phyloP scores from a whole-genome alignment of 1,140 invertebrate genomes.

The Drosophila lacteicornis region DNA sequence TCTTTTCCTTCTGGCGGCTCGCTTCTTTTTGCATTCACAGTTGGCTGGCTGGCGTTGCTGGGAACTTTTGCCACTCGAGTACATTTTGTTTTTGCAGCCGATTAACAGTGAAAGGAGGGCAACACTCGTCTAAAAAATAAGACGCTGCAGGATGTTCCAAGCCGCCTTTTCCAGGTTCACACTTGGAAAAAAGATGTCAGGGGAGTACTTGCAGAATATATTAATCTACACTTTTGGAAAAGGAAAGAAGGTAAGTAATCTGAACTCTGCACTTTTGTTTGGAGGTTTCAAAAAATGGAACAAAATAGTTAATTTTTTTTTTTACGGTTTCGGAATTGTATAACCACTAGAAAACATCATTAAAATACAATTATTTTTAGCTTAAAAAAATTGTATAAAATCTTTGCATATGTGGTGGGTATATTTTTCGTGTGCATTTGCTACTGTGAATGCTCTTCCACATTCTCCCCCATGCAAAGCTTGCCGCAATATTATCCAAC shows the following conservation, averaged over 20 bases:
- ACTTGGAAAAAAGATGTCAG: background rate
- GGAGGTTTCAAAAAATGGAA: too few species aligned
- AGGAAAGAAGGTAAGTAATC: too few species aligned
- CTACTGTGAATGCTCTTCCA: background rate
- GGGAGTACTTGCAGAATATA: background rate
- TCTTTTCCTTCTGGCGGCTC: background rate
- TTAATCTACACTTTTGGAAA: background rate
- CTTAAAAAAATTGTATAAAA: background rate
- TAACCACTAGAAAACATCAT: too few species aligned
- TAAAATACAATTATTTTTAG: too few species aligned
- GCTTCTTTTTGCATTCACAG: slow-evolving; percentile 64
- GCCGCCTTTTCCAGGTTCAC: background rate
- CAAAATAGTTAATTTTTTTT: too few species aligned
- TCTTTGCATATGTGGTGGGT: background rate
- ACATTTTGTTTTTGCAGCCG: slow-evolving; percentile 76
- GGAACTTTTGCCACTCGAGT: slow-evolving; percentile 73
- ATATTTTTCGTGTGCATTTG: slow-evolving; percentile 5
- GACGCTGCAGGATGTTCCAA: slow-evolving; percentile 30
- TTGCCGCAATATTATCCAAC: slow-evolving; percentile 35
- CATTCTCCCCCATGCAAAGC: slow-evolving; percentile 33
- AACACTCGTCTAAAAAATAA: slow-evolving; percentile 52
- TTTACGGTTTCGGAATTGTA: too few species aligned
- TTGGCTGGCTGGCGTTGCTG: slow-evolving; percentile 43
- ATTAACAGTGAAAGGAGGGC: slow-evolving; percentile 61
- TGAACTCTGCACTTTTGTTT: too few species aligned